Percentiles rank a stretch among this genome's conserved stretches.
phyloP scores from a whole-genome alignment of 2,888 invertebrate genomes.

The Netelia virgata region DNA sequence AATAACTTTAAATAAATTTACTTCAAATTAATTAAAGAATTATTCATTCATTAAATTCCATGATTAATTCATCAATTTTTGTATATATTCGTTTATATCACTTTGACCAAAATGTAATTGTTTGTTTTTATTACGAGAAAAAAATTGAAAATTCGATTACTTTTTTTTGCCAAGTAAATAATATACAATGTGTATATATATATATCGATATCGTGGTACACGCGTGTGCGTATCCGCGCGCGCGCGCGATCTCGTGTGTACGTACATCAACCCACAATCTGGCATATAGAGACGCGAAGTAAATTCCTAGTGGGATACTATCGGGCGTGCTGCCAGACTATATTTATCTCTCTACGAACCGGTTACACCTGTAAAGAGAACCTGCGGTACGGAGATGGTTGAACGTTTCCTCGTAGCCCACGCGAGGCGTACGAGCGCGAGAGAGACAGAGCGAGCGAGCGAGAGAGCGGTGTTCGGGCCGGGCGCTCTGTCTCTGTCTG shows the following conservation, averaged over 20 bases:
- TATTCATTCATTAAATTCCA: too few species aligned
- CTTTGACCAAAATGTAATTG: too few species aligned
- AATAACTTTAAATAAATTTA: too few species aligned
- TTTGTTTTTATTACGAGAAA: too few species aligned
- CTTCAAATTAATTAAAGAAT: too few species aligned
- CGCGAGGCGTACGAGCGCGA: not conserved
- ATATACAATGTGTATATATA: not conserved
- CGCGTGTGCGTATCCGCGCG: too few species aligned
- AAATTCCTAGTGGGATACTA: constrained; percentile 77
- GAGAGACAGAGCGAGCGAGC: not conserved
- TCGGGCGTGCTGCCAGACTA: constrained; percentile 82
- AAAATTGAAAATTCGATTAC: too few species aligned
- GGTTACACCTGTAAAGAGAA: constrained; percentile 79
- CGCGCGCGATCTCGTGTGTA: too few species aligned
- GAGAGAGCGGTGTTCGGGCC: not conserved
- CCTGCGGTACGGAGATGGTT: constrained; percentile 59
- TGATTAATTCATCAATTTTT: too few species aligned
- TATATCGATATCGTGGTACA: not conserved
- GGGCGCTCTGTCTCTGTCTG: too few species aligned
- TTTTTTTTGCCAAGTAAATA: not conserved
- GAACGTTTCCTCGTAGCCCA: constrained; percentile 66
- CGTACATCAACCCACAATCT: constrained; percentile 6
- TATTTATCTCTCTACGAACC: constrained; percentile 81
- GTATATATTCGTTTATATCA: too few species aligned
- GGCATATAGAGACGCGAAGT: constrained; percentile 69